These are phyloP conservation scores for Scaptomyza reducta DNA, from an alignment of 2,888 invertebrate species.

Conservation along the genomic window DNA sequence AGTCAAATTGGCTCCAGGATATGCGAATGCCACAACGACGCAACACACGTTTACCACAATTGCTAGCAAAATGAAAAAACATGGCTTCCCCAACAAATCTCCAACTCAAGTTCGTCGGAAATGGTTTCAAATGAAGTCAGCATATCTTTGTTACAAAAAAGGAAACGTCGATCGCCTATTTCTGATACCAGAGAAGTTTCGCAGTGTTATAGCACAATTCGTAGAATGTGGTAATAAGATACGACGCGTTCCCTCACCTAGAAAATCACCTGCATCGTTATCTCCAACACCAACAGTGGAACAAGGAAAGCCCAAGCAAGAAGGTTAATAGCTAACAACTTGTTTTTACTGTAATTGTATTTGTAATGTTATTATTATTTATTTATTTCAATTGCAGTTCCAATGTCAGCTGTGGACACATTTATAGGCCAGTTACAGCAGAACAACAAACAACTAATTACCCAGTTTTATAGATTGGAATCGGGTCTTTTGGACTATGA, in stretches of 20 bases:
- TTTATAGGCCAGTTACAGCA: constrained; percentile 66
- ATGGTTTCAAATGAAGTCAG: constrained; percentile 82
- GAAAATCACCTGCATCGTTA: constrained; percentile 16
- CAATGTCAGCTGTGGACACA: constrained; percentile 42
- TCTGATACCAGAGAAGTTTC: constrained; percentile 77
- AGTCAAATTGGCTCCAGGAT: constrained; percentile 66
- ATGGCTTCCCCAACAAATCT: constrained; percentile 79
- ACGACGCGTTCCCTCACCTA: constrained; percentile 20
- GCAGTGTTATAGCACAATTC: constrained; percentile 75
- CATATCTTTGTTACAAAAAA: constrained; percentile 79
- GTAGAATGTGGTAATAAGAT: constrained; percentile 74
- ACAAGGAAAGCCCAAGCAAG: constrained; percentile 25
- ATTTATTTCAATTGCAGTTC: constrained; percentile 3
- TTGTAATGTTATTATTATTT: neutral
- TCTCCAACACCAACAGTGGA: constrained; percentile 1
- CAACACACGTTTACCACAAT: constrained; percentile 80
- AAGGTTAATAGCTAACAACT: constrained; percentile 21
- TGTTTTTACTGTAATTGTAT: neutral
- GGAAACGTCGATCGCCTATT: constrained; percentile 79
- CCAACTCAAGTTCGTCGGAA: constrained; percentile 79
- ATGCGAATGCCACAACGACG: constrained; percentile 67
- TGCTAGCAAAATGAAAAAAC: constrained; percentile 76
- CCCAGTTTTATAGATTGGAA: constrained; percentile 67
- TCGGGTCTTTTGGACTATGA: constrained; percentile 70
- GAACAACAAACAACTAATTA: constrained; percentile 65